A percentile compares a stretch with the other conserved stretches of the same genome.
These are phyloP conservation scores for Hirtodrosophila duncani DNA, from an alignment of 2,888 invertebrate species.

Conservation along the genomic window DNA sequence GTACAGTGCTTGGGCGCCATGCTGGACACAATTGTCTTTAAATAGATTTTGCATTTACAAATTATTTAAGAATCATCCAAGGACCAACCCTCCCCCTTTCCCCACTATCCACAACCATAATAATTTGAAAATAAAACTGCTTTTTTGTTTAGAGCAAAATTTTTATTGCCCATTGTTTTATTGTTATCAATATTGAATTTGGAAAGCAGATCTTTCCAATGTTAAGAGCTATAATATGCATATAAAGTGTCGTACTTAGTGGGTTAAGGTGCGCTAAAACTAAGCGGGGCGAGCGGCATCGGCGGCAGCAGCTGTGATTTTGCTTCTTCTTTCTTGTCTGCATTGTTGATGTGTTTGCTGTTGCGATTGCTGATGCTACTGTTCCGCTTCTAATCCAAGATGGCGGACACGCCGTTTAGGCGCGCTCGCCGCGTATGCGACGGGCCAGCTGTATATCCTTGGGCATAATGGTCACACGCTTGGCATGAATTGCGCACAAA, in stretches of 20 bases:
- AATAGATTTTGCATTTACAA: conserved; percentile 79
- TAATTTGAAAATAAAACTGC: conserved; percentile 43
- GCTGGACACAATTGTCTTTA: conserved; percentile 95
- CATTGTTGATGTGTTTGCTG: conserved; percentile 17
- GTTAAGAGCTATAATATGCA: not conserved
- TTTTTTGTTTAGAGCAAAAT: conserved; percentile 47
- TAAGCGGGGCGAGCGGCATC: conserved; percentile 26
- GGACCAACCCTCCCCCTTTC: conserved; percentile 15
- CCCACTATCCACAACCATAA: conserved; percentile 32
- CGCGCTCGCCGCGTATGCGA: conserved; percentile 97
- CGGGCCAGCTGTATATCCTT: conserved; percentile 97
- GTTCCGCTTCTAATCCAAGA: conserved; percentile 60
- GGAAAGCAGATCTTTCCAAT: not conserved
- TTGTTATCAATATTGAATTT: conserved; percentile 14
- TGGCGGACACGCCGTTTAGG: conserved; percentile 81
- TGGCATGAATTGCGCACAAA: conserved; percentile 97
- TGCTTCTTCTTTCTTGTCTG: conserved; percentile 14
- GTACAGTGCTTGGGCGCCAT: conserved; percentile 98
- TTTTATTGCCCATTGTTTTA: no score
- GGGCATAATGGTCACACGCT: conserved; percentile 98
- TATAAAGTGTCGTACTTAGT: no score
- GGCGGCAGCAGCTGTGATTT: conserved; percentile 30
- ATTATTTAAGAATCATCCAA: conserved; percentile 16
- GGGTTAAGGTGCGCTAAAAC: no score
- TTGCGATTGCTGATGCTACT: conserved; percentile 20